Base-by-base conservation (phyloP, 2,888 invertebrate genomes). In the Diploptera punctata region DNA sequence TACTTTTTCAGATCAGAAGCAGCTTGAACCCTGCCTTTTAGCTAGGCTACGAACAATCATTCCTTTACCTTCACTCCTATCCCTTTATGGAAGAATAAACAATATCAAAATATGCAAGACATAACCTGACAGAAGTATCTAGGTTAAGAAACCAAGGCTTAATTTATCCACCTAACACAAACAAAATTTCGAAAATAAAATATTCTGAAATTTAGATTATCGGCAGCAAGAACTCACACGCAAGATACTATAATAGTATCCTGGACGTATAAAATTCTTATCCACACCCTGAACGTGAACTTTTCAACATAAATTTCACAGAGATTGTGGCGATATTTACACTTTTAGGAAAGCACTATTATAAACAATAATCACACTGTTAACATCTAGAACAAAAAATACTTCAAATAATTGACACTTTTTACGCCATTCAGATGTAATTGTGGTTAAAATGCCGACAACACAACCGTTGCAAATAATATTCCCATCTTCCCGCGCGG, bases 401-500 rank as follows among this genome's bases (percentile, higher is more conserved):
- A 31, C 57, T 24, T 57, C 13, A 57, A 31, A 57, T 57, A 31
- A 57, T 10, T 16, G 24, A 57, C 5, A 1, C 3, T 1, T 5
- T 29, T 29, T 29, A 26, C 9, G 68, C 31, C 54, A 47, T 49
- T 33, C 49, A 72, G 29, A 61, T 47, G 44, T 47, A 44, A 60
- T 67, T 60, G 18, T 61, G 54, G 54, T 24, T 29, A 29, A 38
- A 44, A 69, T 49, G 43, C 57, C 69, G 57, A 43, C 43, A 43
- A 47, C 43, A 44, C 26, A 43, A 26, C 43, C 31, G 61, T 44
- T 61, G 69, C 26, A 60, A 31, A 61, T 24, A n/a, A 29, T 38
- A 61, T 72, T 73, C 75, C 73, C 73, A 75, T 73, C 71, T 75
- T 75, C 75, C 75, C 75, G 75, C 75, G 75, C 75, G 73, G 75